A percentile compares a stretch with the other conserved stretches of the same genome.
phyloP scores from a whole-genome alignment of 2,888 invertebrate genomes.

The Stenchaetothrips biformis region DNA sequence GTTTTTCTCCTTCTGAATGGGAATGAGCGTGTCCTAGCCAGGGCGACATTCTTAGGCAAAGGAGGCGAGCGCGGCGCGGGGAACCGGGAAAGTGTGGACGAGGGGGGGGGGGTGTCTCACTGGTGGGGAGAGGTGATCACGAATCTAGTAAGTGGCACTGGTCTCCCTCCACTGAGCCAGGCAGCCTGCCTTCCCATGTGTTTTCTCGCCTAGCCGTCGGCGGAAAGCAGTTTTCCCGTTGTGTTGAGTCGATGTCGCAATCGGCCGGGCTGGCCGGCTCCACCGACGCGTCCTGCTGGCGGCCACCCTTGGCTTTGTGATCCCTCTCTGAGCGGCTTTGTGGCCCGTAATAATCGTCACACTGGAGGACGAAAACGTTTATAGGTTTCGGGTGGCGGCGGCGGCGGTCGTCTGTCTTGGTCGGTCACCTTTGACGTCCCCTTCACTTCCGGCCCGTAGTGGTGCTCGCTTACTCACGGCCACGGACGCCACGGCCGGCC shows the following conservation, averaged over 20 bases:
- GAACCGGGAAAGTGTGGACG: neutral
- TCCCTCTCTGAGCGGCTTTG: too few relatives aligned
- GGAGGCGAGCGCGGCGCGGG: too few relatives aligned
- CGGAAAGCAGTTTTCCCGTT: too few relatives aligned
- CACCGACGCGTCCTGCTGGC: too few relatives aligned
- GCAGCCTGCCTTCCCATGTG: neutral
- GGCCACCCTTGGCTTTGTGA: too few relatives aligned
- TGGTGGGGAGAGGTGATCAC: neutral
- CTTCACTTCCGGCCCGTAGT: neutral
- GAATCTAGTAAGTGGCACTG: neutral
- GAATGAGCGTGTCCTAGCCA: neutral
- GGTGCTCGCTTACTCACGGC: too few relatives aligned
- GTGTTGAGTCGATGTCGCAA: too few relatives aligned
- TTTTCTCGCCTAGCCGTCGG: too few relatives aligned
- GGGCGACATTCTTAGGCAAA: neutral
- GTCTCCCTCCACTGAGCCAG: neutral
- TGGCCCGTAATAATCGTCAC: too few relatives aligned
- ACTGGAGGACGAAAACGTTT: too few relatives aligned
- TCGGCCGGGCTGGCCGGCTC: too few relatives aligned
- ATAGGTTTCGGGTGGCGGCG: neutral
- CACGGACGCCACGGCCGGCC: too few relatives aligned
- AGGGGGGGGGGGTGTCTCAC: neutral
- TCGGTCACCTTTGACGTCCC: neutral
- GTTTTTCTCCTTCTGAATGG: neutral
- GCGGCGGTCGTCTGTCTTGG: neutral